These are phyloP conservation scores for Stenodema calcarata DNA, from an alignment of 2,888 invertebrate species.

Conservation along the genomic window DNA sequence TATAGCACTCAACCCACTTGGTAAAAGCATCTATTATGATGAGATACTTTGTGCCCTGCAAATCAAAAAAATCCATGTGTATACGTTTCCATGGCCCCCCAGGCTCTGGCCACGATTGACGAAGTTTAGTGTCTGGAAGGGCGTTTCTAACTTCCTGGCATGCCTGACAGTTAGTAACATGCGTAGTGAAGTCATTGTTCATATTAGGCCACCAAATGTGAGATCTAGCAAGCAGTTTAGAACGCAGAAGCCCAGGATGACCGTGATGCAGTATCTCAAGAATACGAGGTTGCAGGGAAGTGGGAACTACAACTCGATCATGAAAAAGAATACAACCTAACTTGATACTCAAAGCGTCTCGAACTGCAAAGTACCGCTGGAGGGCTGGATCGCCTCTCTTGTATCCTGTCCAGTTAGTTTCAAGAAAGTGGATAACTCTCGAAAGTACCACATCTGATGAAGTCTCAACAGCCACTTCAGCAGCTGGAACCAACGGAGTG, in stretches of 20 bases:
- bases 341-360: neutral
- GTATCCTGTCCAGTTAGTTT: neutral
- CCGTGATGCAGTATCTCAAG: constrained; percentile 14
- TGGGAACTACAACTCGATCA: constrained; percentile 4
- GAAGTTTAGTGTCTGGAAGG: too few relatives aligned
- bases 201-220: constrained; percentile 19
- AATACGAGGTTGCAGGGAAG: neutral
- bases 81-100: too few relatives aligned
- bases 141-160: neutral
- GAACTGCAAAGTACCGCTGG: neutral
- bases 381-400: neutral
- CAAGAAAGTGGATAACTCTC: neutral
- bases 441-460: neutral
- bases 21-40: neutral
- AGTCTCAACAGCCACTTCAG: neutral
- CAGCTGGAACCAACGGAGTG: neutral
- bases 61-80: constrained; percentile 15
- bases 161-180: neutral
- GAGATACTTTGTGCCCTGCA: neutral
- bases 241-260: neutral
- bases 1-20: constrained; percentile 1
- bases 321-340: neutral
- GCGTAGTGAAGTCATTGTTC: neutral
- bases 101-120: too few relatives aligned
- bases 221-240: constrained; percentile 9